Evolutionary conservation across 2,888 invertebrate genomes (phyloP).

Genomic region (Drosophila paranaensis): DNA sequence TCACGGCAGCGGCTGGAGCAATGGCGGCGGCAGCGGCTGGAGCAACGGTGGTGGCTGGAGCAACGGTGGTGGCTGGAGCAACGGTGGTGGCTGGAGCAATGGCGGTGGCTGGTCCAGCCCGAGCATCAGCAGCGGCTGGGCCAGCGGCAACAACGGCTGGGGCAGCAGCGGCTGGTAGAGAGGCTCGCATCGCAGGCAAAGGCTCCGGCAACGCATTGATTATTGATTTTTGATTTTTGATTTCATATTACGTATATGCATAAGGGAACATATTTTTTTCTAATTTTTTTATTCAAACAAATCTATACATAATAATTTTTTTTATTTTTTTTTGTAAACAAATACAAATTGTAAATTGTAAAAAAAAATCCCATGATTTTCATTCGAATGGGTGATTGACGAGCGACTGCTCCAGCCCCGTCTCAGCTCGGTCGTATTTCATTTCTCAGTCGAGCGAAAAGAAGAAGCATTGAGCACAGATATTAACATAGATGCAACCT

Average conservation of each 20-base stretch:
- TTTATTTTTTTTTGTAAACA: slow-evolving; percentile 19
- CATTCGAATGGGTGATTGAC: slow-evolving; percentile 31
- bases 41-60: too few species aligned
- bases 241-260: slow-evolving; percentile 25
- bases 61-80: neutral
- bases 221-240: slow-evolving; percentile 34
- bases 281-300: slow-evolving; percentile 3
- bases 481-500: slow-evolving; percentile 25
- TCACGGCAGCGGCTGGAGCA: slow-evolving; percentile 16
- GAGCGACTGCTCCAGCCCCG: slow-evolving; percentile 31
- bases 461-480: neutral
- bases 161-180: slow-evolving; percentile 56
- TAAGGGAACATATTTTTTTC: slow-evolving; percentile 8
- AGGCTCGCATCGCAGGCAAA: slow-evolving; percentile 15
- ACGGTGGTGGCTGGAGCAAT: slow-evolving; percentile 34
- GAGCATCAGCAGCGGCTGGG: slow-evolving; percentile 40
- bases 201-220: slow-evolving; percentile 15
- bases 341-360: slow-evolving; percentile 42
- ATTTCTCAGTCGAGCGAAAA: slow-evolving; percentile 25
- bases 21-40: neutral
- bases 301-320: neutral
- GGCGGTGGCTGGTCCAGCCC: slow-evolving; percentile 40
- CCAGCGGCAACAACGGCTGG: slow-evolving; percentile 28
- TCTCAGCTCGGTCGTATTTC: slow-evolving; percentile 31
- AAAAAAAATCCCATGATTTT: slow-evolving; percentile 38